These are phyloP conservation scores for Panorpa germanica DNA, from an alignment of 2,888 invertebrate genomes.

Conservation along the genomic window DNA sequence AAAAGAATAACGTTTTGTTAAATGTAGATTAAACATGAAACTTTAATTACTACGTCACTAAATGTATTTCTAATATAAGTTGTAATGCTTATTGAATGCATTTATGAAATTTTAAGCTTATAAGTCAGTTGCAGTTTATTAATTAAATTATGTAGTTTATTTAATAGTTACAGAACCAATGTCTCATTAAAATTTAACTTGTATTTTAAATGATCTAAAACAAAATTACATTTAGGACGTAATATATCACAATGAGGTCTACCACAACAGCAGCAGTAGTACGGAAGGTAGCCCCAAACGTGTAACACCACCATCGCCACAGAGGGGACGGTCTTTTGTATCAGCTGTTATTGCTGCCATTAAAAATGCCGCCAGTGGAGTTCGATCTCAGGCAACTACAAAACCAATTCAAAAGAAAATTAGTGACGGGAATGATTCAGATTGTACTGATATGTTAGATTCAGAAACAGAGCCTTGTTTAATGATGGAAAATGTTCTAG, in stretches of 20 bases:
- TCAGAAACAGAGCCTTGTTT: slow-evolving; percentile 69
- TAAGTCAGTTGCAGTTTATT: not conserved
- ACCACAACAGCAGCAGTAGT: slow-evolving; percentile 52
- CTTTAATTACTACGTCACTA: too few relatives aligned
- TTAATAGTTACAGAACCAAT: not conserved
- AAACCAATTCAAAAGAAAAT: slow-evolving; percentile 12
- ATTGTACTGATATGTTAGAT: slow-evolving; percentile 60
- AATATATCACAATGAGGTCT: slow-evolving; percentile 62
- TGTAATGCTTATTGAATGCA: too few relatives aligned
- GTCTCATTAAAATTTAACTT: too few relatives aligned
- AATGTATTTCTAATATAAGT: too few relatives aligned
- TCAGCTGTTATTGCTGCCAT: slow-evolving; percentile 55
- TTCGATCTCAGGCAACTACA: slow-evolving; percentile 17
- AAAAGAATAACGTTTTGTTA: too few relatives aligned
- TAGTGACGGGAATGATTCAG: slow-evolving; percentile 28
- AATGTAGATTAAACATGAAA: too few relatives aligned
- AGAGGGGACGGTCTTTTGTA: slow-evolving; percentile 45
- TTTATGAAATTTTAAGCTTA: slow-evolving; percentile 1
- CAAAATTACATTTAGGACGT: slow-evolving; percentile 39
- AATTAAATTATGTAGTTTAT: slow-evolving; percentile 1
- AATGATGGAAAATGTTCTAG: slow-evolving; percentile 59
- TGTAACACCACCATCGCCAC: slow-evolving; percentile 28
- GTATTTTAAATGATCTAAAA: too few relatives aligned
- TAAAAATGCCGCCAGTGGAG: slow-evolving; percentile 29
- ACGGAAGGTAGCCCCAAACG: slow-evolving; percentile 44